phyloP scores from a whole-genome alignment of 1,140 invertebrate species.

The Diabrotica undecimpunctata region DNA sequence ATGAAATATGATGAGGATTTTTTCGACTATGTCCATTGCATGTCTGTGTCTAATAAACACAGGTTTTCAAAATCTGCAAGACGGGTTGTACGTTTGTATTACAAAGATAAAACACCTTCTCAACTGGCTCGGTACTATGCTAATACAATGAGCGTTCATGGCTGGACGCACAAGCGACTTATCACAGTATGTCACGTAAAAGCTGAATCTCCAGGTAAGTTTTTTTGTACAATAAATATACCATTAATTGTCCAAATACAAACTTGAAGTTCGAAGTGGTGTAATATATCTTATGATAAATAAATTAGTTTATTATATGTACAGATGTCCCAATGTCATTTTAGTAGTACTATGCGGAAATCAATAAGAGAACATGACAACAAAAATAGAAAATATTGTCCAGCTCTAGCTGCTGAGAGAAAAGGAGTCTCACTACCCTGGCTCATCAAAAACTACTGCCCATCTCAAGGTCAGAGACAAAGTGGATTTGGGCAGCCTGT shows the following conservation, averaged over 20 bases:
- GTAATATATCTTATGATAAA: too few species aligned
- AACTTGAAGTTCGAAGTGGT: too few species aligned
- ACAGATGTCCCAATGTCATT: slow-evolving; percentile 5
- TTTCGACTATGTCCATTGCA: slow-evolving; percentile 56
- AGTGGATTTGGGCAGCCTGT: too few species aligned
- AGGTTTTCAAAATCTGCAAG: slow-evolving; percentile 55
- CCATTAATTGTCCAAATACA: too few species aligned
- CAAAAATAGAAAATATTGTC: too few species aligned
- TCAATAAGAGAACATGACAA: too few species aligned
- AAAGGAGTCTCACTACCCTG: too few species aligned
- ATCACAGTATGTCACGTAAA: slow-evolving; percentile 60
- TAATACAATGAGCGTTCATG: slow-evolving; percentile 54
- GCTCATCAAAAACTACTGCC: too few species aligned
- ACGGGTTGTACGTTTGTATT: slow-evolving; percentile 56
- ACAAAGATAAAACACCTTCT: slow-evolving; percentile 51
- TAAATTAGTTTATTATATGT: too few species aligned
- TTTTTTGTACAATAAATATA: too few species aligned
- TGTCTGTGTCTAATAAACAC: slow-evolving; percentile 46
- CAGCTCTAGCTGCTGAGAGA: too few species aligned
- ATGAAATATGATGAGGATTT: slow-evolving; percentile 53
- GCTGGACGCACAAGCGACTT: slow-evolving; percentile 67
- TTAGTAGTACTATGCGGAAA: neutral
- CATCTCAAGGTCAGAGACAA: too few species aligned
- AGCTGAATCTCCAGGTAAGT: slow-evolving; percentile 46
- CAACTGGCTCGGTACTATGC: slow-evolving; percentile 57